Evolutionary conservation across 2,797 vertebrate genomes (phyloP), one percentile per base, ranked within the genome.

Genomic region (Aeoliscus strigatus): DNA sequence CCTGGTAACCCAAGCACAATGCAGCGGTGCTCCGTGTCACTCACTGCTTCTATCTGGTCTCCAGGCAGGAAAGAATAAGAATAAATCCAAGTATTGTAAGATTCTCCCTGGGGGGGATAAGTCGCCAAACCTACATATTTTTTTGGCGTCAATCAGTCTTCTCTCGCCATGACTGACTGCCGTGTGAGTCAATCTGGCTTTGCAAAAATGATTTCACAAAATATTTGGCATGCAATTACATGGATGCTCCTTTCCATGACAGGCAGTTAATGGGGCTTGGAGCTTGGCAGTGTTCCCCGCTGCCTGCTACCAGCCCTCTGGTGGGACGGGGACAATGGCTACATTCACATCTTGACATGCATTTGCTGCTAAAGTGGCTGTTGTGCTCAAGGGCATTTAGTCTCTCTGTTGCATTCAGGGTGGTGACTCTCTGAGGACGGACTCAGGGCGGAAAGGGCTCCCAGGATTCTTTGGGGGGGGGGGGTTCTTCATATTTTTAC

Each of bases 341-440:
- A 77, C 79, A 87, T 89, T 90, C 84, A 88, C 69, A 67, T 84
- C 75, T 80, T 80, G 72, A 87, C 80, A 84, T 82, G 80, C 77
- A 79, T 86, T 86, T 82, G 80, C 70, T 44, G 44, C 59, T 77
- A 80, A 85, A 90, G 86, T 88, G 86, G 79, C 69, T 75, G 79
- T 81, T 84, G 75, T 73, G 80, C 86, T 82, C 45, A 42, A 80
- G 81, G 84, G 81, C 76, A 59, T 82, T 79, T 78, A 64, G 77
- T 82, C 78, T 70, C 66, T 60, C 40, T 53, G 45, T 38, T 70
- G 31, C 39, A 58, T 66, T 72, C 66, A 62, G 51, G 33, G 61
- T n/a, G 2, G 27, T 68, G 80, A 70, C 73, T 80, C 63, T 51
- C 32, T 33, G 44, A 79, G 73, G 75, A 81, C 45, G 34, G 64